These are phyloP conservation scores for Ammodramus savannarum DNA, from an alignment of 2,113 vertebrate species.

Conservation along the genomic window DNA sequence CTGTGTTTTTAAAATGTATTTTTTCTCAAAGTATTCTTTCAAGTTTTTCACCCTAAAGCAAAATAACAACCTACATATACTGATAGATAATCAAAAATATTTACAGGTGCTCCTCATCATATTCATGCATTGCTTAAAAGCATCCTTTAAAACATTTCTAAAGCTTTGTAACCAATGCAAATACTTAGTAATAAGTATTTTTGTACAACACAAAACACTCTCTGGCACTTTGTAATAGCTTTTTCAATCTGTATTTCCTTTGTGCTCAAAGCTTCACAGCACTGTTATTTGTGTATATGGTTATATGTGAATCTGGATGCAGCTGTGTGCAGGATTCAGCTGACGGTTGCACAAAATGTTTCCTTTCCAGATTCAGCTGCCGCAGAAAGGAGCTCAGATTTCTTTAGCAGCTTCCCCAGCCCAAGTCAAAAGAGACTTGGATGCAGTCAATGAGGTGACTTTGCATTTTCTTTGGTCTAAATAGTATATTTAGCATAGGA, in stretches of 20 bases:
- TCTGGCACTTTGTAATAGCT: neutral
- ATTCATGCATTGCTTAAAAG: neutral
- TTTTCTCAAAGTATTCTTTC: neutral
- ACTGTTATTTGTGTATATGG: neutral
- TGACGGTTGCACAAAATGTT: neutral
- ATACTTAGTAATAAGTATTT: neutral
- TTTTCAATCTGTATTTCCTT: neutral
- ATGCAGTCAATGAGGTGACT: neutral
- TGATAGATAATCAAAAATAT: neutral
- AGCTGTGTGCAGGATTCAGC: constrained; percentile 5
- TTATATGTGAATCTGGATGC: neutral
- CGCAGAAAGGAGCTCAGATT: neutral
- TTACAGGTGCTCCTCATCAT: neutral
- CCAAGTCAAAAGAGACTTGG: neutral
- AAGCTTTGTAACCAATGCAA: neutral
- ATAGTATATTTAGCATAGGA: neutral
- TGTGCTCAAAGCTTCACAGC: neutral
- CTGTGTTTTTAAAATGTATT: neutral
- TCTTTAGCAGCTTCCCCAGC: neutral
- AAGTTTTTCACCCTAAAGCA: neutral
- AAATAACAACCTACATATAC: neutral
- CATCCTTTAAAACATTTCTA: neutral
- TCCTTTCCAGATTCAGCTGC: neutral
- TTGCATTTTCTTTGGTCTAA: neutral
- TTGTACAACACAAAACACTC: neutral